Evolutionary conservation across 2,113 vertebrate species (phyloP).

Genomic region (Antechinus flavipes): DNA sequence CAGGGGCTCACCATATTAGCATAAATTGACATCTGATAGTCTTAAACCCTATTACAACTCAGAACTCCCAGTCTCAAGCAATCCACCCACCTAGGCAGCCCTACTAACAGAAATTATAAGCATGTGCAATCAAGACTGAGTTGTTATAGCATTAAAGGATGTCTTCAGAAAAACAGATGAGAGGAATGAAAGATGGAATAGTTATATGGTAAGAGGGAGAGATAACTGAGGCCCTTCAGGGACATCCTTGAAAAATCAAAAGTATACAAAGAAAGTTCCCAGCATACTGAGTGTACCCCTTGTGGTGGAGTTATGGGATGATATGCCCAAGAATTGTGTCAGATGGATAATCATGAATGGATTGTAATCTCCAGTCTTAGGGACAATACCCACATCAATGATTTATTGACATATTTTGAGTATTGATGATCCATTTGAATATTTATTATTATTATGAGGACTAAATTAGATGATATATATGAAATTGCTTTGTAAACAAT

Average conservation of each 20-base stretch:
- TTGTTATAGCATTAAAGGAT: no score
- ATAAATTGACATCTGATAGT: background rate
- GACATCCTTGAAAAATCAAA: background rate
- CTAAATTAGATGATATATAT: background rate
- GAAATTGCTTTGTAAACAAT: background rate
- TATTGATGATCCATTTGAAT: background rate
- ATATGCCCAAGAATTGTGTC: background rate
- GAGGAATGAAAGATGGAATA: background rate
- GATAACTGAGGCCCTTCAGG: background rate
- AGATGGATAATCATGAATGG: background rate
- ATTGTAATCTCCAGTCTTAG: background rate
- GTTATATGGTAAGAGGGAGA: background rate
- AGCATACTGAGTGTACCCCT: background rate
- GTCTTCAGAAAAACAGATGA: background rate
- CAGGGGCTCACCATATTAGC: background rate
- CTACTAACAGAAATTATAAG: background rate
- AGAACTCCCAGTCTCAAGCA: background rate
- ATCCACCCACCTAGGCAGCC: background rate
- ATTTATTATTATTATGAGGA: background rate
- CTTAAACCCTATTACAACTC: background rate
- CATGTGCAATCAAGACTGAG: no score
- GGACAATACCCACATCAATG: background rate
- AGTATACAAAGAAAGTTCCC: background rate
- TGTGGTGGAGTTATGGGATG: background rate
- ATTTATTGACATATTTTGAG: background rate